Percentiles rank a stretch among this genome's conserved stretches.
Evolutionary conservation across 92 coral and sea anemone species (phyloP).

Genomic region (Palythoa caribaeorum): DNA sequence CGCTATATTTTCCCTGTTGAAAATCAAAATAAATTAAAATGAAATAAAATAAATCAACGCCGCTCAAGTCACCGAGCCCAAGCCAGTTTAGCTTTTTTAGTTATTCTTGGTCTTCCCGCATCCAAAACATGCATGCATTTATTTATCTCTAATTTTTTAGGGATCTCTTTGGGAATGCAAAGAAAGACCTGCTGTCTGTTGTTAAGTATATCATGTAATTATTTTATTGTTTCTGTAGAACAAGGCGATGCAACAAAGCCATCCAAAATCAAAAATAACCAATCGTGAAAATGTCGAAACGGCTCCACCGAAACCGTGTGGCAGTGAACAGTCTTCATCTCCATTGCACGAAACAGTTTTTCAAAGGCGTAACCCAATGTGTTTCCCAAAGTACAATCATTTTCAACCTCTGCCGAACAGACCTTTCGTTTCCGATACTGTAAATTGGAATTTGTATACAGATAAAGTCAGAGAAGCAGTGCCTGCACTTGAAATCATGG

Average conservation of each 20-base stretch:
- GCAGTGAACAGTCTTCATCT: neutral
- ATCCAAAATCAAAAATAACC: neutral
- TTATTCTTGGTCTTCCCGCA: too few relatives aligned
- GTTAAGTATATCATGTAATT: too few relatives aligned
- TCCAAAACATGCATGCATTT: too few relatives aligned
- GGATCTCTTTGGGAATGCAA: too few relatives aligned
- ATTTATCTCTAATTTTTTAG: too few relatives aligned
- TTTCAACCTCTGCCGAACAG: neutral
- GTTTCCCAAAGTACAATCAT: neutral
- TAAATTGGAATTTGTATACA: constrained; percentile 15
- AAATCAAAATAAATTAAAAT: too few relatives aligned
- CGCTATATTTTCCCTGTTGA: too few relatives aligned
- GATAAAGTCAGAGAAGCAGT: constrained; percentile 31
- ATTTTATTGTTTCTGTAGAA: neutral
- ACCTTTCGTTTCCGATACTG: neutral
- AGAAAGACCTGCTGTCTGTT: too few relatives aligned
- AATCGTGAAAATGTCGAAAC: neutral
- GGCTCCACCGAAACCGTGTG: neutral
- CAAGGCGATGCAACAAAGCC: neutral
- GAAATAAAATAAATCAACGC: too few relatives aligned
- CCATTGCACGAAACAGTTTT: neutral
- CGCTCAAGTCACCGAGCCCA: too few relatives aligned
- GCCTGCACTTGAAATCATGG: constrained; percentile 16
- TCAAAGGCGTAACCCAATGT: neutral
- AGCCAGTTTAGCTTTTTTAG: too few relatives aligned